Conservation (phyloP, 2,888 invertebrate species). For the Priocnemis perturbator region DNA sequence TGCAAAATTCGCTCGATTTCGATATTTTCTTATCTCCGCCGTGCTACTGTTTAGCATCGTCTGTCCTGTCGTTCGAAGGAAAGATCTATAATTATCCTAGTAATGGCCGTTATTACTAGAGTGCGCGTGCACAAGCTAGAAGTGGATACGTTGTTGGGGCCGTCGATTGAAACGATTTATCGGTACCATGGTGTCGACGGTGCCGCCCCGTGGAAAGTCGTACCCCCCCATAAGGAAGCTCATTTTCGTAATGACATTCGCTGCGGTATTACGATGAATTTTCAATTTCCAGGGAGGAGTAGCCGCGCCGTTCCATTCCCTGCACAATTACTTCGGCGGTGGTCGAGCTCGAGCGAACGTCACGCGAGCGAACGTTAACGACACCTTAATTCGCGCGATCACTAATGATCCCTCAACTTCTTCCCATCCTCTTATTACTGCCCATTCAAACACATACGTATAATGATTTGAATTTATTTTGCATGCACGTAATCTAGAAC, state of each 20-base stretch:
- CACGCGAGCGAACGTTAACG: constrained; percentile 12
- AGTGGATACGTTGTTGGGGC: constrained; percentile 11
- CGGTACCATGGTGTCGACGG: too few species aligned
- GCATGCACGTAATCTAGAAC: too few species aligned
- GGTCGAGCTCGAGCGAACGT: constrained; percentile 5
- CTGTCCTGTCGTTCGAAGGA: constrained; percentile 36
- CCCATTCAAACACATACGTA: background rate
- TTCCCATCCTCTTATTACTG: constrained; percentile 3
- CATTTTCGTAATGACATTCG: constrained; percentile 28
- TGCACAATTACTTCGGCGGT: constrained; percentile 21
- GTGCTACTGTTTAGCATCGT: background rate
- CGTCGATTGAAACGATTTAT: background rate
- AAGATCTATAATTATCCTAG: constrained; percentile 44
- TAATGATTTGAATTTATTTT: too few species aligned
- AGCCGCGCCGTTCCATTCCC: constrained; percentile 17
- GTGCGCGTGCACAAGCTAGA: constrained; percentile 21
- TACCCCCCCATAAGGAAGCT: constrained; percentile 20
- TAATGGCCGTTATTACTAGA: constrained; percentile 39
- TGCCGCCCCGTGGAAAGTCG: too few species aligned
- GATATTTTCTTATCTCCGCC: too few species aligned
- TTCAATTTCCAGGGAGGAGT: constrained; percentile 29
- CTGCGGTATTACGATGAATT: constrained; percentile 24
- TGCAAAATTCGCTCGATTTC: too few species aligned
- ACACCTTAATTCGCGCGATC: too few species aligned
- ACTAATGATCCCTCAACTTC: background rate